phyloP scores from a whole-genome alignment of 2,113 vertebrate species.

The Camarhynchus parvulus region DNA sequence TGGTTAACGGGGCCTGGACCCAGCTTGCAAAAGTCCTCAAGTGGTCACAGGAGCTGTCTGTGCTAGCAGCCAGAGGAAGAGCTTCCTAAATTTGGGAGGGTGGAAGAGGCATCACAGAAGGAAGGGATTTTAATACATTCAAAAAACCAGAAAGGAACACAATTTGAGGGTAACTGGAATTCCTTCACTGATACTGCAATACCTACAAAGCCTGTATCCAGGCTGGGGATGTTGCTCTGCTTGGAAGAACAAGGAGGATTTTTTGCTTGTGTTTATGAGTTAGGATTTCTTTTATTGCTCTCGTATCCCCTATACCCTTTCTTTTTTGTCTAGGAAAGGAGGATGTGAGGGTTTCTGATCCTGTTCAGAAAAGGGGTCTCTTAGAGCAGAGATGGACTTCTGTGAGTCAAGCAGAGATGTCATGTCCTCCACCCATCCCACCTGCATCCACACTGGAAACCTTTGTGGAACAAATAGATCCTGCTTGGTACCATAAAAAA shows the following conservation, averaged over 20 bases:
- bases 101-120: not conserved
- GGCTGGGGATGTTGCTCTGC: not conserved
- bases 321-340: not conserved
- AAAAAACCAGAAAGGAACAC: not conserved
- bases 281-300: not conserved
- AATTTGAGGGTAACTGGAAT: not conserved
- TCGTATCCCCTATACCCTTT: not conserved
- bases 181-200: not conserved
- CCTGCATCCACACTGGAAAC: fast-evolving
- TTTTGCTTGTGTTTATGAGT: not conserved
- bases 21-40: not conserved
- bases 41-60: not conserved
- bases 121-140: not conserved
- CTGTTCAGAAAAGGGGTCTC: not conserved
- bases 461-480: not conserved
- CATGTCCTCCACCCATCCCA: fast-evolving
- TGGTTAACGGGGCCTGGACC: not conserved
- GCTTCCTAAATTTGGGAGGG: not conserved
- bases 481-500: not conserved
- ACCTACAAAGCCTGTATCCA: not conserved
- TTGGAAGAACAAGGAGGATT: not conserved
- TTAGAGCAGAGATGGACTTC: not conserved
- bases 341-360: not conserved
- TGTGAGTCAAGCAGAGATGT: not conserved
- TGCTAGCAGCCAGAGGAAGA: not conserved